phyloP scores from a whole-genome alignment of 2,113 vertebrate species.

The Myodes glareolus region DNA sequence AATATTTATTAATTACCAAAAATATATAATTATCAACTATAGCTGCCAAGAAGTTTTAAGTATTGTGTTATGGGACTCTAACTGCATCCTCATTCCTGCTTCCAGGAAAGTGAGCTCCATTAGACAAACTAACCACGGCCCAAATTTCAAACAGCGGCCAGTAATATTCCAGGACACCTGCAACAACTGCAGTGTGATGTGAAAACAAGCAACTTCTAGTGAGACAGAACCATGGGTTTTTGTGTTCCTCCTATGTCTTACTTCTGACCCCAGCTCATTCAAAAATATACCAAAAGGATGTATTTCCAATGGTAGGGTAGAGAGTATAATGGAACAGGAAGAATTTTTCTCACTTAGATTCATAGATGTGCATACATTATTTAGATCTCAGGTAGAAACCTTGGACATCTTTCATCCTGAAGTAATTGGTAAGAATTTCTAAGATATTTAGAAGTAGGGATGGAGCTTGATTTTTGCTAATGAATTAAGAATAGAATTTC shows the following conservation, averaged over 20 bases:
- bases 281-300: neutral
- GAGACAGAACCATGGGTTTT: neutral
- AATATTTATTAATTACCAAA: neutral
- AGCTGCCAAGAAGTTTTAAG: neutral
- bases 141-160: neutral
- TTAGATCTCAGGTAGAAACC: neutral
- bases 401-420: neutral
- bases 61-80: neutral
- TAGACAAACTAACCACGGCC: neutral
- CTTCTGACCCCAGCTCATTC: neutral
- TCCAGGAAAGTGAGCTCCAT: neutral
- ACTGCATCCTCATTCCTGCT: neutral
- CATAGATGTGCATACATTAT: neutral
- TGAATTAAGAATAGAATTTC: slow-evolving; percentile 4
- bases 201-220: neutral
- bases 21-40: neutral
- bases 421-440: neutral
- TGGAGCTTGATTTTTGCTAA: neutral
- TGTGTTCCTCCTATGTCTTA: neutral
- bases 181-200: neutral
- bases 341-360: neutral
- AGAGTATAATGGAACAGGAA: neutral
- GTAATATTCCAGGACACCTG: neutral
- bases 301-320: neutral
- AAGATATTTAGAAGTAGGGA: neutral